phyloP scores from a whole-genome alignment of 2,113 vertebrate species.

The Myotis davidii region DNA sequence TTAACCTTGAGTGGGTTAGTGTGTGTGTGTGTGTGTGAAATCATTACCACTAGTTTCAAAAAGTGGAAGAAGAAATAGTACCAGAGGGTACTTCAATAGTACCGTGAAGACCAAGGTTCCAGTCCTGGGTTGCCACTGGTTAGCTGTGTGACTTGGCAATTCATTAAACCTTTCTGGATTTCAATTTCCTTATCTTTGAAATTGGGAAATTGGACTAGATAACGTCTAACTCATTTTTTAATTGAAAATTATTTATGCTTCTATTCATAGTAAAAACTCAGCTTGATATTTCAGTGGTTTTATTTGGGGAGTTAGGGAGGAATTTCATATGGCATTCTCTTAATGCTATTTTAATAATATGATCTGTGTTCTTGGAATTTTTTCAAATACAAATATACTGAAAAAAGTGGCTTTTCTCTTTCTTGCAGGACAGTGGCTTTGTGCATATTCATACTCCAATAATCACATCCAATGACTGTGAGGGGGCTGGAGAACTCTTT shows the following conservation, averaged over 20 bases:
- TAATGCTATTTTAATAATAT: background rate
- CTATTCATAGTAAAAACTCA: slow-evolving; percentile 34
- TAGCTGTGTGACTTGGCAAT: background rate
- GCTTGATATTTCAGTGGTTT: background rate
- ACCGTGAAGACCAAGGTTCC: background rate
- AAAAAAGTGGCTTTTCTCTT: slow-evolving; percentile 50
- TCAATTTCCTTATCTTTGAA: slow-evolving; percentile 20
- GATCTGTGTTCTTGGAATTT: slow-evolving; percentile 13
- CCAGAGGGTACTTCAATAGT: no score
- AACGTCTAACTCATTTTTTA: background rate
- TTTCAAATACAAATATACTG: slow-evolving; percentile 28
- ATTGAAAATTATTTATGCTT: background rate
- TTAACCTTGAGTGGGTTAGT: background rate
- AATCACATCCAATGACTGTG: slow-evolving; percentile 99
- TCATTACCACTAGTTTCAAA: background rate
- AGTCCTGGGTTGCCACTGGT: background rate
- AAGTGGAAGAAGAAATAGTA: background rate
- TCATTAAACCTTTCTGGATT: background rate
- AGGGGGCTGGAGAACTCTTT: slow-evolving; percentile 97
- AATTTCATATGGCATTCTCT: background rate
- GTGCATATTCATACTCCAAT: slow-evolving; percentile 95
- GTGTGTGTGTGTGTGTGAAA: background rate
- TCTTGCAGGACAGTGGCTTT: slow-evolving; percentile 90
- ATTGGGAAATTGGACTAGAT: slow-evolving; percentile 8
- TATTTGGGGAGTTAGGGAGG: background rate